Percentiles rank a stretch among this genome's conserved stretches.
Conservation (phyloP, 2,888 invertebrate genomes). For the Lagria hirta region DNA sequence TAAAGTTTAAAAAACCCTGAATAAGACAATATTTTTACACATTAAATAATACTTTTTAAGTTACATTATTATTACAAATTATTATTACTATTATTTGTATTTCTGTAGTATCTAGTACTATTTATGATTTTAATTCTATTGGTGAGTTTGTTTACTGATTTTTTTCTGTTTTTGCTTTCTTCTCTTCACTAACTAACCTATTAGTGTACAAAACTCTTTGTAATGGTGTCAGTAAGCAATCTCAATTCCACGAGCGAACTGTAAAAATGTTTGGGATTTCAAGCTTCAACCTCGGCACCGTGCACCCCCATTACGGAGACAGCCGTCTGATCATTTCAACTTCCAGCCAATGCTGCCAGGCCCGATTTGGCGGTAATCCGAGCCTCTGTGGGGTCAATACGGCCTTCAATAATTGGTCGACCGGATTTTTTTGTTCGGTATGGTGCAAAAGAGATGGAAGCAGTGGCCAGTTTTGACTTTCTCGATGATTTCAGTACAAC, state of each 20-base stretch:
- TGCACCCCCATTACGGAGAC: conserved; percentile 55
- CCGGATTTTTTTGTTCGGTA: conserved; percentile 77
- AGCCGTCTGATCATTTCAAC: conserved; percentile 47
- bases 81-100: conserved; percentile 20
- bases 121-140: conserved; percentile 12
- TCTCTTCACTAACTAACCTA: not conserved
- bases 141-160: conserved; percentile 37
- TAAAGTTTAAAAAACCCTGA: no score
- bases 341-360: conserved; percentile 64
- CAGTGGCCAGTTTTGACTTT: conserved; percentile 79
- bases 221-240: conserved; percentile 31
- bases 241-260: conserved; percentile 38
- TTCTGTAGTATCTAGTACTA: conserved; percentile 29
- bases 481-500: conserved; percentile 63
- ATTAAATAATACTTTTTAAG: no score
- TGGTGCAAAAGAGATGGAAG: conserved; percentile 75
- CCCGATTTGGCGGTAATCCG: conserved; percentile 61
- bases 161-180: conserved; percentile 17
- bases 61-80: no score
- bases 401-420: conserved; percentile 75
- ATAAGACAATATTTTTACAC: no score
- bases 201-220: not conserved
- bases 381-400: conserved; percentile 55
- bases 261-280: conserved; percentile 52
- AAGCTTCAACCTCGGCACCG: conserved; percentile 53